These are phyloP conservation scores for Thymelicus acteon DNA, from an alignment of 2,888 invertebrate genomes.

Conservation along the genomic window DNA sequence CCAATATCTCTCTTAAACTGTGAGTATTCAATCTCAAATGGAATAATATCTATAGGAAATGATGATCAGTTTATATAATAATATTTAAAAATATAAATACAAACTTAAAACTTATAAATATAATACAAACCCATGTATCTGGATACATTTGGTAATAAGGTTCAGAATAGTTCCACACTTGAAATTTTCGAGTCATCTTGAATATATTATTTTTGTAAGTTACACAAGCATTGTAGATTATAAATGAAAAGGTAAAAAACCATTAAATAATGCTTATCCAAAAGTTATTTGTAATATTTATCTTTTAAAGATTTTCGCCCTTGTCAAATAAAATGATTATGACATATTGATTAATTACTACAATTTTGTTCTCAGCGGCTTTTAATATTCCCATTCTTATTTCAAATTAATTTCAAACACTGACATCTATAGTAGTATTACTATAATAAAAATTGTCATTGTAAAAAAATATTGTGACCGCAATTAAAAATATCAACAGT, in stretches of 20 bases:
- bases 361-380: slow-evolving; percentile 57
- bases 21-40: no score
- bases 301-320: slow-evolving; percentile 68
- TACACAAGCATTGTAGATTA: slow-evolving; percentile 67
- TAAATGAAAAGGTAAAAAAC: slow-evolving; percentile 64
- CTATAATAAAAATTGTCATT: neutral
- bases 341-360: slow-evolving; percentile 64
- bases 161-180: slow-evolving; percentile 83
- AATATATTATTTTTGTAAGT: slow-evolving; percentile 55
- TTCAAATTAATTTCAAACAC: slow-evolving; percentile 57
- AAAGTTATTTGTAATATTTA: slow-evolving; percentile 49
- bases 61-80: no score
- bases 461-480: no score
- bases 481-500: no score
- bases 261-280: slow-evolving; percentile 58
- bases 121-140: slow-evolving; percentile 72
- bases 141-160: slow-evolving; percentile 82
- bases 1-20: no score
- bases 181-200: slow-evolving; percentile 82
- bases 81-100: neutral
- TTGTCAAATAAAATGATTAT: slow-evolving; percentile 71
- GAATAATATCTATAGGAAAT: no score
- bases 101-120: neutral
- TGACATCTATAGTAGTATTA: neutral
- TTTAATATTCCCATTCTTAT: slow-evolving; percentile 58